These are phyloP conservation scores for Drosophila setosimentum DNA, from an alignment of 2,888 invertebrate genomes.

Conservation along the genomic window DNA sequence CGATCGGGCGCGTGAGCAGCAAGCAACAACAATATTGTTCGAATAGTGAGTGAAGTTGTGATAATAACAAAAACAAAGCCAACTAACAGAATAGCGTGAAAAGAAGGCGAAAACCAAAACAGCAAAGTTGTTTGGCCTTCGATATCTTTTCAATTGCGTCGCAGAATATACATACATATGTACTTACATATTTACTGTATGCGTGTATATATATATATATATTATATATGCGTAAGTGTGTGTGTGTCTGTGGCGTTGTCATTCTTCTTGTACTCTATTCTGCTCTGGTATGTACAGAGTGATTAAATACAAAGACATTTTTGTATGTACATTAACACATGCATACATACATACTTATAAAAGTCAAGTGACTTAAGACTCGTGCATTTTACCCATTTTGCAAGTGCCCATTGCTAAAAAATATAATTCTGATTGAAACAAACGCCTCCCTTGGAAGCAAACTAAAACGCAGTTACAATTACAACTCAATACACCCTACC, in stretches of 20 bases:
- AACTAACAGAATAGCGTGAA: conserved; percentile 59
- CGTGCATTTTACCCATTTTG: conserved; percentile 1
- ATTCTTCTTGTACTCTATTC: conserved; percentile 43
- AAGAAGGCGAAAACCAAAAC: conserved; percentile 55
- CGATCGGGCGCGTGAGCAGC: conserved; percentile 13
- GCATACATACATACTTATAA: conserved; percentile 8
- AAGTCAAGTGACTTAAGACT: conserved; percentile 30
- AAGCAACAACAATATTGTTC: conserved; percentile 34
- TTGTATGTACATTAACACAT: conserved; percentile 5
- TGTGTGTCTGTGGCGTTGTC: conserved; percentile 13
- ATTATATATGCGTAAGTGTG: conserved; percentile 20
- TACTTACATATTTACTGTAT: conserved; percentile 11
- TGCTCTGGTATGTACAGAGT: conserved; percentile 27
- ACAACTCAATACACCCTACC: conserved; percentile 32
- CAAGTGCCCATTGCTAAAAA: conserved; percentile 18
- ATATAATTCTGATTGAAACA: neutral
- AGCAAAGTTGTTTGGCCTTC: conserved; percentile 80
- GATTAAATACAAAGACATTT: conserved; percentile 33
- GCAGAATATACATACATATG: conserved; percentile 65
- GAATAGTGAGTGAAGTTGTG: conserved; percentile 62
- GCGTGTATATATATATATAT: neutral
- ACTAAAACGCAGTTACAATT: conserved; percentile 60
- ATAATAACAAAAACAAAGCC: conserved; percentile 70
- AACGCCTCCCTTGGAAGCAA: conserved; percentile 23
- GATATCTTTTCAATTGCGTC: conserved; percentile 80